Base-by-base conservation (phyloP, 2,797 vertebrate genomes). In the Pipistrellus pygmaeus region DNA sequence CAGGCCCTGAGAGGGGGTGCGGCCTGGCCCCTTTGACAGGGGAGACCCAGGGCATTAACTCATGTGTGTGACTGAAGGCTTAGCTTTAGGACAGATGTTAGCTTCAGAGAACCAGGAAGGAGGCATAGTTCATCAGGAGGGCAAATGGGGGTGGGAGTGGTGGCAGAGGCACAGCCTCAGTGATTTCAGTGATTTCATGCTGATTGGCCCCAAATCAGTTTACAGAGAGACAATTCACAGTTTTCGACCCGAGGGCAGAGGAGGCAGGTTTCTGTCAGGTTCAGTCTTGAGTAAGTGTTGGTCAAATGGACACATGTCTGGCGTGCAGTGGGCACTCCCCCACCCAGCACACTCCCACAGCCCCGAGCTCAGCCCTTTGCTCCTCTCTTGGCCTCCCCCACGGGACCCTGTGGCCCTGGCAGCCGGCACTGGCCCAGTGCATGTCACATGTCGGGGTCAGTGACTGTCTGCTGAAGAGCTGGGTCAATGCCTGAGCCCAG, bases 301-400 rank as follows among this genome's bases (percentile, higher is more conserved):
- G 12, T 51, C 60, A 44, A 72, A 44, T 32, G 25, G 32, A 35
- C 3, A 48, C 8, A 9, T 8, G 6, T 27, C n/a, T 41, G 35
- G 20, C 21, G 41, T 13, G 25, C 20, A 17, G 6, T 12, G 25
- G n/a, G 25, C 15, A 51, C 38, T 14, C 60, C 2, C 30, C 12
- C 11, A 17, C 8, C 44, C 51, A 27, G 3, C 2, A 6, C 55
- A 69, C 30, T 13, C 66, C 44, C 30, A 14, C 55, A 35, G 27
- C 21, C 64, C 30, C 0, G 1, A 10, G 15, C 7, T 77, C 41
- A 21, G 14, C 17, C 3, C 7, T 30, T 32, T 41, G 25, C n/a
- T 53, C 46, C 25, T 41, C 13, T 77, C 64, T 72, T 21, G 73
- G 73, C 48, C 46, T 53, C 18, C 18, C 30, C 44, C 35, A 5